Base-by-base conservation (phyloP, 2,113 vertebrate species). In the Nyctereutes procyonoides region DNA sequence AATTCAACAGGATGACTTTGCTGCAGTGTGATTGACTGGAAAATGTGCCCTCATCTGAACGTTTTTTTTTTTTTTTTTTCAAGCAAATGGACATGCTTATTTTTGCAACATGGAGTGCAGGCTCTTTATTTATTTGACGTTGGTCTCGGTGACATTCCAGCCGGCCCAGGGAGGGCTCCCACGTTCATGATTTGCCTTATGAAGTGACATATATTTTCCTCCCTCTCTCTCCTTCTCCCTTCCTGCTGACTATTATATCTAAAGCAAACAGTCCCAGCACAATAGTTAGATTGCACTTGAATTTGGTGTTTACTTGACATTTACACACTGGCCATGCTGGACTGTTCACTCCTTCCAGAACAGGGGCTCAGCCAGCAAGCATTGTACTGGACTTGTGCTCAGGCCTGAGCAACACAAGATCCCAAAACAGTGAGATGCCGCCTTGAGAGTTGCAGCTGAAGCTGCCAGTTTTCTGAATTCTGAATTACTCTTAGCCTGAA, bases 1-100 rank as follows among this genome's bases (percentile, higher is more conserved):
- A 71, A 89, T 98, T 97, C 97, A 98, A 97, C 96, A 92, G 62
- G 48, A 95, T 98, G 98, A 98, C 95, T 98, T 98, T 95, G 97
- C 88, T 95, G 88, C 74, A 95, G 84, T 9, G 0, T 96, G 98
- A 97, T 96, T 93, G 89, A 63, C 94, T 98, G 97, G 80, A 97
- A 98, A 95, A 94, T 97, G 97, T 97, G 97, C 85, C 83, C 97
- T 98, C 97, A 95, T 98, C 94, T 80, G 77, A 93, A 80, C 32
- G 43, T 19, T 69, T 69, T 69, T 69, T n/a, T 0, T 38, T n/a
- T 0, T 38, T 81, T 94, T 93, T 81, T 96, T 92, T 93, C 51
- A 97, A 95, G 88, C 86, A 77, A 93, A 84, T 86, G 88, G 83
- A 95, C 88, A 48, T 7, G 43, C 14, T 97, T 97, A 92, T 96